Evolutionary conservation across 2,797 vertebrate genomes (phyloP), one percentile per base, ranked within the genome.

Genomic region (Carcharodon carcharias): DNA sequence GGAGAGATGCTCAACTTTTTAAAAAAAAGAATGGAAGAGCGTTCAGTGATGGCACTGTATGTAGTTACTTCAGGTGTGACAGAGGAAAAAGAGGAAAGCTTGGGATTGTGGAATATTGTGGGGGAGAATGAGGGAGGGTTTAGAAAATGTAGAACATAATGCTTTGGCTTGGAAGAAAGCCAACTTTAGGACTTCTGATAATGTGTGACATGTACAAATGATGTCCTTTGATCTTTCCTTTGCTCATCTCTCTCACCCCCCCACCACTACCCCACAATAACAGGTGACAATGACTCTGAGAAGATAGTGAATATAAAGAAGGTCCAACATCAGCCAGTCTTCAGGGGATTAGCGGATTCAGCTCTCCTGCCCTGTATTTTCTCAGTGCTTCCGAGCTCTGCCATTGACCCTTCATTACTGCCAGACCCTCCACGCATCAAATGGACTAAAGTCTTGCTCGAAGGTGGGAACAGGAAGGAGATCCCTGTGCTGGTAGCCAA

Each of bases 361-460:
- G 98, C 98, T n/a, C 97, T 98, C n/a, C 98, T 99, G 45, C 99
- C 99, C 77, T 99, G 99, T 96, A 97, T 99, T 97, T 99, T 99
- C 97, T 97, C 98, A 0, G 97, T 99, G 87, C 98, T 97, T 2
- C 97, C 98, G 6, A 96, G 98, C 0, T 97, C 98, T 14, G 96
- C 97, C 0, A 97, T 77, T 6, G 97, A 97, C 0, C 96, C 96
- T 40, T 96, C 96, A 40, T 96, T 96, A 50, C 96, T 96, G 21
- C 97, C 97, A 0, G 99, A 99, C 91, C 98, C 98, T 0, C 99
- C 99, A 0, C 98, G 99, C 56, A 98, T 99, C 98, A 99, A 99
- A 97, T 99, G 99, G 99, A 99, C 99, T 97, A 99, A 99, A 96
- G 98, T 99, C 77, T 98, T 98, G 96, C 98, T 98, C 0, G 98